These are phyloP conservation scores for Melanerpes formicivorus DNA, from an alignment of 2,113 vertebrate genomes.

Conservation along the genomic window DNA sequence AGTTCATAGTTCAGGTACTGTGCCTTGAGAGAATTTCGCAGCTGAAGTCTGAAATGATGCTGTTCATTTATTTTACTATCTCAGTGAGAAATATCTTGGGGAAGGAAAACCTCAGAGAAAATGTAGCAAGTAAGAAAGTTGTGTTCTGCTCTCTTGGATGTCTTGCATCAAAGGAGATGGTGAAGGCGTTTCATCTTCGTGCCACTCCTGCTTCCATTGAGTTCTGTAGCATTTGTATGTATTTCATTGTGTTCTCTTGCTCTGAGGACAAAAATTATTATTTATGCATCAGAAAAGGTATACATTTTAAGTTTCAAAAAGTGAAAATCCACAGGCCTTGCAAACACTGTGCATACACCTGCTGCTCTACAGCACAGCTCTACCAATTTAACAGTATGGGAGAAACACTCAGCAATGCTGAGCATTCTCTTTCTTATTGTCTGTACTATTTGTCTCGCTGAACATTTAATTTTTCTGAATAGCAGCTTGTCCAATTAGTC, in stretches of 20 bases:
- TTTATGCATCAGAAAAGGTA: background rate
- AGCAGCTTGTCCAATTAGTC: background rate
- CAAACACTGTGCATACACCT: background rate
- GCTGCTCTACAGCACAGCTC: background rate
- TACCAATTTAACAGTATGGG: background rate
- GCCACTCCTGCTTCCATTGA: background rate
- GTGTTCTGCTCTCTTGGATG: background rate
- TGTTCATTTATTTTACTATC: background rate
- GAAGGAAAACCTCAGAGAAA: background rate
- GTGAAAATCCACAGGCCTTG: background rate
- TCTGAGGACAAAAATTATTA: background rate
- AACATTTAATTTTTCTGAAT: background rate
- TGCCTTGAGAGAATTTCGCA: background rate
- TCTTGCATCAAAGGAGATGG: background rate
- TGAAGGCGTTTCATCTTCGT: background rate
- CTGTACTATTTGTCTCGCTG: background rate
- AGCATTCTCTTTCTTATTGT: background rate
- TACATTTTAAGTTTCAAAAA: background rate
- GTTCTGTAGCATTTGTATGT: background rate
- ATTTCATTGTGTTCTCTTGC: background rate
- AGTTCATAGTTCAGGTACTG: background rate
- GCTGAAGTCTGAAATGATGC: background rate
- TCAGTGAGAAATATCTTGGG: background rate
- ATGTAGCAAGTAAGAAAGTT: background rate
- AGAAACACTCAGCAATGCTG: background rate